Evolutionary conservation across 1,140 invertebrate genomes (phyloP).

Genomic region (Calephelis virginiensis): DNA sequence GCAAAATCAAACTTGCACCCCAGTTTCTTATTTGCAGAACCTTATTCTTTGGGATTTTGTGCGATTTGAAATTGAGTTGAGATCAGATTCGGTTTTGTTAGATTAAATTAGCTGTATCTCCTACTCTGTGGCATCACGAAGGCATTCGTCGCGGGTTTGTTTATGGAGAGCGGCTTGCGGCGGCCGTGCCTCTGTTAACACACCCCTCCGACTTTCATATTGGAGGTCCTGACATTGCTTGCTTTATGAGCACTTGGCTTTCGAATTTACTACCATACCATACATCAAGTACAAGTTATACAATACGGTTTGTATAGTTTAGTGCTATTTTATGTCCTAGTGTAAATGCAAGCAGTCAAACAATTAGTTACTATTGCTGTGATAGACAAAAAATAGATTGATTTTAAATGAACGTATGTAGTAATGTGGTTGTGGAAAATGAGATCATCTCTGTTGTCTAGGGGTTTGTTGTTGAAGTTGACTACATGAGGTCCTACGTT

Average conservation of each 20-base stretch:
- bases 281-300: conserved; percentile 1
- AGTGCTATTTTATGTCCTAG: no score
- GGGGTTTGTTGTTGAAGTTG: no score
- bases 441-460: no score
- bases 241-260: conserved; percentile 20
- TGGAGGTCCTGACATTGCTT: conserved; percentile 31
- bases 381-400: no score
- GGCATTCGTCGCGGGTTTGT: conserved; percentile 27
- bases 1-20: no score
- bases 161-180: conserved; percentile 27
- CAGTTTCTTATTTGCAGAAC: no score
- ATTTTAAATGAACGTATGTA: no score
- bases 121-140: conserved; percentile 21
- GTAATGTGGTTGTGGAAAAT: no score
- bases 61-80: no score
- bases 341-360: background rate
- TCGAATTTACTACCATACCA: background rate
- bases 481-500: no score
- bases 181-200: conserved; percentile 31
- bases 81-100: background rate
- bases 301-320: no score
- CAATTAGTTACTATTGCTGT: background rate
- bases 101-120: background rate
- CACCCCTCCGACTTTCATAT: conserved; percentile 25
- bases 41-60: no score